Conservation (phyloP, 1,140 invertebrate species). For the Drosophila bifasciata region DNA sequence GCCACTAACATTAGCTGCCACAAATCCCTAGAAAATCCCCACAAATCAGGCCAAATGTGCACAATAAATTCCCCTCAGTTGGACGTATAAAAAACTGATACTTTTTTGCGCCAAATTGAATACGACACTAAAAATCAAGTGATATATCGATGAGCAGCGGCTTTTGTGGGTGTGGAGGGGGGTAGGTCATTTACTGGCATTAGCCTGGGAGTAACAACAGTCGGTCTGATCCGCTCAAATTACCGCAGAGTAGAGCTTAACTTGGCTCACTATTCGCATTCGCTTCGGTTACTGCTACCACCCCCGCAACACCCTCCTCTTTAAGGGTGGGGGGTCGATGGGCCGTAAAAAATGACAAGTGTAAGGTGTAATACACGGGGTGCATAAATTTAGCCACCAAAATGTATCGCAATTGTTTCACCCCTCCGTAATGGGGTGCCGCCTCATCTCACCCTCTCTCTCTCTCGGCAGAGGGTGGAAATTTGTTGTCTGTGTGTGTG, state of each 20-base stretch:
- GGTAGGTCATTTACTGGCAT: constrained; percentile 71
- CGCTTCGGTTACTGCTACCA: constrained; percentile 25
- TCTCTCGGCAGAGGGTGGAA: constrained; percentile 33
- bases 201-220: constrained; percentile 51
- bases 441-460: background rate
- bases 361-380: constrained; percentile 58
- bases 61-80: background rate
- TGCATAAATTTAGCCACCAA: constrained; percentile 78
- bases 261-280: background rate
- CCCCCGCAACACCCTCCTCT: constrained; percentile 15
- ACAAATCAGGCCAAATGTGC: constrained; percentile 14
- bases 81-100: constrained; percentile 18
- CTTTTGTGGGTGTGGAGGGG: too few species aligned
- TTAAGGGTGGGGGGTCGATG: background rate
- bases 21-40: constrained; percentile 14
- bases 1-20: background rate
- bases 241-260: constrained; percentile 50
- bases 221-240: constrained; percentile 65
- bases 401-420: constrained; percentile 77
- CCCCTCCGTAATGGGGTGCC: constrained; percentile 49
- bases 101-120: constrained; percentile 66
- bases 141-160: constrained; percentile 71
- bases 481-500: constrained; percentile 16
- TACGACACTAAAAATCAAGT: constrained; percentile 67
- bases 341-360: constrained; percentile 73